Evolutionary conservation across 2,797 vertebrate genomes (phyloP), one percentile per base, ranked within the genome.

Genomic region (Molothrus aeneus): DNA sequence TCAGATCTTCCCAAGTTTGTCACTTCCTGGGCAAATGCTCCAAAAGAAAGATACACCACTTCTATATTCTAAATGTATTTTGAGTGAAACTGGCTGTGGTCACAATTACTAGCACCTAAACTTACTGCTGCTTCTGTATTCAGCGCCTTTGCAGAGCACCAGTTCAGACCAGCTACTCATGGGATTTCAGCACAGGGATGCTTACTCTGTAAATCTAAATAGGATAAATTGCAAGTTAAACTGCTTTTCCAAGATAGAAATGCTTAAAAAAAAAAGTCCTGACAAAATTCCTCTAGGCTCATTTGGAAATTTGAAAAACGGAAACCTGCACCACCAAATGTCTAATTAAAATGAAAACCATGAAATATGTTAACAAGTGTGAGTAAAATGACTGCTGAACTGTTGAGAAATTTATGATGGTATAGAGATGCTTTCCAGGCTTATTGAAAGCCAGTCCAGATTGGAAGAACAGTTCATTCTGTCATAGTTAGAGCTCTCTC

Each of bases 261-360:
- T 21, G 8, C 32, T 87, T 64, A 61, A 68, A 84, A 73, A 77
- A 43, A 68, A 81, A 66, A 74, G 31, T 42, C 51, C 75, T 56
- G 19, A 82, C 13, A 34, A 87, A 89, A n/a, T 85, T 66, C 15
- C 65, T 73, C 17, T 60, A 45, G 21, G 9, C 25, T 87, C 56
- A 70, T 32, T 38, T 57, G 24, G 17, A 42, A 88, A 38, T 73
- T 12, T 42, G 43, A 60, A 74, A 94, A 92, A 54, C 0, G 0
- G 63, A 86, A 88, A 34, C 6, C 34, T 65, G 28, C 6, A 61
- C 19, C 1, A 1, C 11, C 57, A 82, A 85, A 80, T 56, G 36
- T 57, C 65, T 86, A 88, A 85, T 86, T 93, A 92, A 80, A 64
- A 87, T 64, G n/a, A 90, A 95, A 85, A 83, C 50, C 20, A 57